Percentiles rank a stretch among this genome's conserved stretches.
These are phyloP conservation scores for Montipora sp. DNA, from an alignment of 64 coral and sea anemone species.

Conservation along the genomic window DNA sequence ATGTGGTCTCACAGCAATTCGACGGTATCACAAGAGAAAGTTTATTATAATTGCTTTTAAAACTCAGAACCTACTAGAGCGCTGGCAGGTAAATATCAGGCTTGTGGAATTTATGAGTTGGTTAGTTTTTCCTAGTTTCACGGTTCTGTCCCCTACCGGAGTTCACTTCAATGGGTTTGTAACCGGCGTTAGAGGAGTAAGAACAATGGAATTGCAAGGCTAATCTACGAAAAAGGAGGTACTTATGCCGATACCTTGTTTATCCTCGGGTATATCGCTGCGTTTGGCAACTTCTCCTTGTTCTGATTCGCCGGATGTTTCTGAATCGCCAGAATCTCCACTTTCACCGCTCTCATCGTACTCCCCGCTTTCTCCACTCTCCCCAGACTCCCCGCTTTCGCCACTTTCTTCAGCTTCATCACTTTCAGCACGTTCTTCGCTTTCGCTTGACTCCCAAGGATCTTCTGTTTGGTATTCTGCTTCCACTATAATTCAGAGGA, in stretches of 20 bases:
- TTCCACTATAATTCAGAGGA: neutral
- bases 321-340: slow-evolving; percentile 36
- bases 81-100: too few relatives aligned
- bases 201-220: neutral
- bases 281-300: slow-evolving; percentile 33
- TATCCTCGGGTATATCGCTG: slow-evolving; percentile 41
- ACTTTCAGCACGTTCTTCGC: neutral
- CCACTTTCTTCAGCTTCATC: slow-evolving; percentile 31
- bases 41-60: too few relatives aligned
- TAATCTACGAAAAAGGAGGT: neutral
- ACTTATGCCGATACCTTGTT: neutral
- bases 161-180: too few relatives aligned
- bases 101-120: too few relatives aligned
- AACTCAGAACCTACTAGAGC: too few relatives aligned
- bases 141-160: too few relatives aligned
- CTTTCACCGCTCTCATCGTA: neutral
- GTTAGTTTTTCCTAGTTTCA: too few relatives aligned
- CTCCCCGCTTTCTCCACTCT: slow-evolving; percentile 44
- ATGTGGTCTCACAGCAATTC: too few relatives aligned
- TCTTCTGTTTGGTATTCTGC: slow-evolving; percentile 17
- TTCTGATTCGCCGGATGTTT: slow-evolving; percentile 27
- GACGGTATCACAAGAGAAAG: too few relatives aligned
- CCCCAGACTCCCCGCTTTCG: slow-evolving; percentile 19
- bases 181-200: neutral
- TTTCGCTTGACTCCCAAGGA: slow-evolving; percentile 33